Percentiles rank a stretch among this genome's conserved stretches.
Evolutionary conservation across 2,113 vertebrate genomes (phyloP).

Genomic region (Nymphicus hollandicus): DNA sequence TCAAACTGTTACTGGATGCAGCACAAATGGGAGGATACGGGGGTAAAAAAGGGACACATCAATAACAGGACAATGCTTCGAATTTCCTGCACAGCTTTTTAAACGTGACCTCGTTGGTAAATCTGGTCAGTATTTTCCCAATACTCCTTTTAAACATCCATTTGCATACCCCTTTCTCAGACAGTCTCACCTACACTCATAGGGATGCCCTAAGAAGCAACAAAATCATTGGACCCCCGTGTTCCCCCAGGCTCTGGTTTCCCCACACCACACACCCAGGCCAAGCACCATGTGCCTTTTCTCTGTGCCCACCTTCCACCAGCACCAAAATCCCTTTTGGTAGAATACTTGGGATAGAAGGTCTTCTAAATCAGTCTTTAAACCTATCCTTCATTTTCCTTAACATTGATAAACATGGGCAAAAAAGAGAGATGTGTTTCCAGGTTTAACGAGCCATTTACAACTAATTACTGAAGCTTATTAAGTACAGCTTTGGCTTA

Average conservation of each 20-base stretch:
- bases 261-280: rapidly evolving
- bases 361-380: neutral
- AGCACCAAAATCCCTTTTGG: neutral
- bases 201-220: neutral
- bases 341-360: neutral
- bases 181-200: rapidly evolving
- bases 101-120: neutral
- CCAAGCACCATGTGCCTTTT: neutral
- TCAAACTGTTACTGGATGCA: neutral
- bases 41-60: conserved; percentile 4
- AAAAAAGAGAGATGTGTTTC: conserved; percentile 3
- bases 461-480: conserved; percentile 70
- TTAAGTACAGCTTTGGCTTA: conserved; percentile 67
- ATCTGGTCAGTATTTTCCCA: neutral
- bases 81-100: conserved; percentile 14
- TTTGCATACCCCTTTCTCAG: neutral
- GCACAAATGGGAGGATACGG: conserved; percentile 17
- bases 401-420: neutral
- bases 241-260: neutral
- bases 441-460: conserved; percentile 61
- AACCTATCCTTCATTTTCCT: neutral
- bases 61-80: conserved; percentile 13
- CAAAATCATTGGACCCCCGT: neutral
- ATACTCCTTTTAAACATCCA: neutral
- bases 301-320: neutral